Evolutionary conservation across 2,797 vertebrate species (phyloP), one percentile per base, ranked within the genome.

Genomic region (Acanthopagrus latus): DNA sequence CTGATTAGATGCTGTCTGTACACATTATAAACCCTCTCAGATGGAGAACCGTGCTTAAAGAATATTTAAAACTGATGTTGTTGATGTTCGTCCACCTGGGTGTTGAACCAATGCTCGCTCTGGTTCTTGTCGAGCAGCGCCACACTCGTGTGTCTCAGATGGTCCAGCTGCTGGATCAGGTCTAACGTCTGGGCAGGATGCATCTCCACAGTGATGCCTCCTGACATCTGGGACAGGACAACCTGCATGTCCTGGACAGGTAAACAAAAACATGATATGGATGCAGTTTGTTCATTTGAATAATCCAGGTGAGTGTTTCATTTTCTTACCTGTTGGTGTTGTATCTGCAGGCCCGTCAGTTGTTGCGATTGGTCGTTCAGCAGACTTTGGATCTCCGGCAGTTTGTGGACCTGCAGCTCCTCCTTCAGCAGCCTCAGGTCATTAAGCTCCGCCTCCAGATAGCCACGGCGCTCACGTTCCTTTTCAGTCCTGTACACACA

Each of bases 191-290:
- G 27, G 0, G 21, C 4, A 2, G 25, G 41, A 18, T 69, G 64
- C 93, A 96, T 92, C 87, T 96, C 93, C 88, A 96, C 94, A 0
- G 90, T 86, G 68, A 96, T 85, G 0, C 91, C 93, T 3, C 94
- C 94, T 0, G 93, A 87, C 64, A 90, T 74, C 82, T 95, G 95
- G 71, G 89, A 83, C 21, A 84, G 74, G 75, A 96, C 74, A 68
- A 67, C 57, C 0, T 77, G 91, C 84, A 94, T 89, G 58, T 95
- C 93, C 94, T 95, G 58, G 43, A 59, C 21, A 64, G 56, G 62
- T 33, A 18, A 21, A 71, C 17, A 51, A 27, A 38, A 64, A 14
- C 10, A 3, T 44, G 4, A 64, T 0, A 3, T 33, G 14, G 25
- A 46, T 20, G 20, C 9, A 65, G 27, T 7, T 44, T 3, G 12